Evolutionary conservation across 2,797 vertebrate species (phyloP).

Genomic region (Poeciliopsis paucimaculata): DNA sequence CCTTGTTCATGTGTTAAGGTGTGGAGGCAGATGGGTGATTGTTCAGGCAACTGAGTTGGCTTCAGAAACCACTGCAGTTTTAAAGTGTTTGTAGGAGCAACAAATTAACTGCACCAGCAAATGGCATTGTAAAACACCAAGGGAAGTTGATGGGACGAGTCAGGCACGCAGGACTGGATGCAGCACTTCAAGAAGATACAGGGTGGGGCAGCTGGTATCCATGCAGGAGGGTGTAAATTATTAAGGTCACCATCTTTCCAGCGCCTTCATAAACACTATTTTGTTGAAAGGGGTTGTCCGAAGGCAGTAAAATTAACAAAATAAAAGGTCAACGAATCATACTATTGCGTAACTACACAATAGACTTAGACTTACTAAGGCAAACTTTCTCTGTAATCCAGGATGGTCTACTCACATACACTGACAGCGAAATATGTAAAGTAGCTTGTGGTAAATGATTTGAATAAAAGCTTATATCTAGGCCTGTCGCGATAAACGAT

Average conservation of each 20-base stretch:
- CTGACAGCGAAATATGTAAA: neutral
- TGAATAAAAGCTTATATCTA: neutral
- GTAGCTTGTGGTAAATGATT: neutral
- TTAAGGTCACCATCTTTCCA: slow-evolving; percentile 60
- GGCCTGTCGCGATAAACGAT: too few relatives aligned
- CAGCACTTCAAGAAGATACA: slow-evolving; percentile 33
- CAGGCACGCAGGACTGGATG: slow-evolving; percentile 32
- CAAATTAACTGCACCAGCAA: slow-evolving; percentile 22
- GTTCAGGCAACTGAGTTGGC: slow-evolving; percentile 18
- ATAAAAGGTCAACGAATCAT: neutral
- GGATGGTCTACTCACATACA: neutral
- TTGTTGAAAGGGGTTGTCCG: slow-evolving; percentile 33
- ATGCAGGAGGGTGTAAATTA: slow-evolving; percentile 69
- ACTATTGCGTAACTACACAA: neutral
- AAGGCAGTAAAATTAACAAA: neutral
- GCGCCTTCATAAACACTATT: slow-evolving; percentile 33
- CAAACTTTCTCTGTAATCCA: neutral
- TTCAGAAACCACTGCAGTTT: slow-evolving; percentile 15
- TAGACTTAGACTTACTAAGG: neutral
- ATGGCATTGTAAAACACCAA: slow-evolving; percentile 19
- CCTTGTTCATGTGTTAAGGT: slow-evolving; percentile 26
- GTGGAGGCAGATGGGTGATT: slow-evolving; percentile 45
- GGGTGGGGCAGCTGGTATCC: slow-evolving; percentile 54
- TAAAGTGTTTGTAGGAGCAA: slow-evolving; percentile 11
- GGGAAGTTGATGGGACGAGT: slow-evolving; percentile 27